Base-by-base conservation (phyloP, 2,888 invertebrate genomes). In the Tenodera sinensis region DNA sequence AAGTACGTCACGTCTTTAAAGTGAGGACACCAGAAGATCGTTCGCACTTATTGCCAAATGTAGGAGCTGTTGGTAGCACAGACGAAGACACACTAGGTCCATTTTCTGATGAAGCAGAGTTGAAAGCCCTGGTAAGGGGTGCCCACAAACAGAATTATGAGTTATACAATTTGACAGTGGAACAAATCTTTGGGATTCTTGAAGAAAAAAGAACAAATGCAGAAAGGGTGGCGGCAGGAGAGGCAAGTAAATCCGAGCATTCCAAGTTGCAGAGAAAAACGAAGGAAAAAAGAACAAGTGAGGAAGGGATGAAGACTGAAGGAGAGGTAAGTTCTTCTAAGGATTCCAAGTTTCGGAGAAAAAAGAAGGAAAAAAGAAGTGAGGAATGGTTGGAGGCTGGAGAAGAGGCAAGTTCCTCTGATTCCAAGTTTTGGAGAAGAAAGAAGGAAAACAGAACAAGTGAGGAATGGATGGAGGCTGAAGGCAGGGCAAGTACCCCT, bases 121-220 rank as follows among this genome's bases (percentile, higher is more conserved):
- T 90, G 25, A 93, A 93, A 89, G 93, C 93, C 95, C 96, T 93
- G 93, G 96, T 89, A 93, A 93, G 28, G 94, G 93, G 9, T 90
- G 92, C 96, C 82, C 95, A 95, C 91, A 93, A 93, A 90, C 94
- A 95, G n/a, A 96, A 96, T 93, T 93, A 94, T 25, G 94, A 95
- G 92, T 93, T 96, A 90, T 96, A 95, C 93, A 92, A 94, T 90
- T 93, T 94, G 92, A 93, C 95, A 81, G 92, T 94, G 88, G 93
- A 94, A 90, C 94, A 94, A 90, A 92, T 94, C 89, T 25, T 89
- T 47, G 47, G 86, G 42, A 42, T 83, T 84, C 14, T 25, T 42
- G n/a, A 30, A 20, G 25, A n/a, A 4, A 3, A 84, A n/a, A 42
- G 20, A 30, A 42, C 14, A 14, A 84, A 30, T 8, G 42, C n/a